A percentile compares a stretch with the other conserved stretches of the same genome.
phyloP scores from a whole-genome alignment of 2,797 vertebrate genomes.

The Phrynocephalus forsythii region DNA sequence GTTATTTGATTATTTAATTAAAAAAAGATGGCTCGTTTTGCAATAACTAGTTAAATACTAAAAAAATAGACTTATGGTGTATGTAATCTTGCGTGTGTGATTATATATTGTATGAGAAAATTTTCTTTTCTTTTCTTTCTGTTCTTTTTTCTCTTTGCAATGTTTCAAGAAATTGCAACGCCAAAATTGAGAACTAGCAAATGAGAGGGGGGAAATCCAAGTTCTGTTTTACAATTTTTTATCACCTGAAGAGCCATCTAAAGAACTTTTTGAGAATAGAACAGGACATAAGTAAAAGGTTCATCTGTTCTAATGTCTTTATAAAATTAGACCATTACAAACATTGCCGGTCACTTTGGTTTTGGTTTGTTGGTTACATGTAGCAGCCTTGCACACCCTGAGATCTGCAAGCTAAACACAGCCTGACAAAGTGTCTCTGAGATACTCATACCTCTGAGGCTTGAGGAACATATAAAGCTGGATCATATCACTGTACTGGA shows the following conservation, averaged over 20 bases:
- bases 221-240: slow-evolving; percentile 58
- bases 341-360: background rate
- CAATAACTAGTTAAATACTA: slow-evolving; percentile 86
- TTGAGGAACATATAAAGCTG: background rate
- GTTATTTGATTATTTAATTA: slow-evolving; percentile 83
- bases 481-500: background rate
- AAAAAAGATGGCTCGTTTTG: slow-evolving; percentile 82
- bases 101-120: slow-evolving; percentile 81
- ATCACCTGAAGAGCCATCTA: slow-evolving; percentile 60
- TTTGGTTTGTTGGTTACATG: too few relatives aligned
- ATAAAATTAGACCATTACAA: slow-evolving; percentile 61
- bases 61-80: slow-evolving; percentile 79
- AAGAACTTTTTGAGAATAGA: slow-evolving; percentile 66
- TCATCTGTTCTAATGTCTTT: slow-evolving; percentile 77
- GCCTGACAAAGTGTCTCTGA: background rate
- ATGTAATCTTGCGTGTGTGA: slow-evolving; percentile 79
- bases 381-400: background rate
- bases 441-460: background rate
- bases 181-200: slow-evolving; percentile 66
- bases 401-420: background rate
- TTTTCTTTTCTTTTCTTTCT: slow-evolving; percentile 36
- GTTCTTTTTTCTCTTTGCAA: slow-evolving; percentile 69
- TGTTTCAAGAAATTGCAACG: slow-evolving; percentile 73
- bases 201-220: slow-evolving; percentile 59
- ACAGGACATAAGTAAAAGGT: slow-evolving; percentile 68